A percentile compares a stretch with the other conserved stretches of the same genome.
phyloP scores from a whole-genome alignment of 2,888 invertebrate species.

The Acanthosepion esculentum region DNA sequence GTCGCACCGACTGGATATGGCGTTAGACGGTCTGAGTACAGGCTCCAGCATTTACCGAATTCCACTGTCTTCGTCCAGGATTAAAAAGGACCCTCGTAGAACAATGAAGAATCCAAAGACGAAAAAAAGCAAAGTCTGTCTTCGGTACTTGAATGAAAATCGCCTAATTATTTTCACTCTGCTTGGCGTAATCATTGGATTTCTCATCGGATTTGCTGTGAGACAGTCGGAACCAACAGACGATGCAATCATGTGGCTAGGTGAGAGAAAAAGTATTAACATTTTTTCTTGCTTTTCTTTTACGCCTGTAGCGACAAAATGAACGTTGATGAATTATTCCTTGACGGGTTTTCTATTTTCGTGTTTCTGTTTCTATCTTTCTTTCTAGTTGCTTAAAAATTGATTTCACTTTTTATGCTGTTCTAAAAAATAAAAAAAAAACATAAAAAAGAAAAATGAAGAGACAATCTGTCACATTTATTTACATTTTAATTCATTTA shows the following conservation, averaged over 20 bases:
- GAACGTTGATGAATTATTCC: no score
- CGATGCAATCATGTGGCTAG: constrained; percentile 56
- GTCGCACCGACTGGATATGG: no score
- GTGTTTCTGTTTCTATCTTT: no score
- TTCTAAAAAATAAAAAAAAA: no score
- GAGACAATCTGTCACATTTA: no score
- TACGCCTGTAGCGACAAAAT: no score
- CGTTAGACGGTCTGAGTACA: not conserved
- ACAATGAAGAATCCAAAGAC: not conserved
- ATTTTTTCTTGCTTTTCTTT: no score
- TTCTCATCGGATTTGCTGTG: constrained; percentile 54
- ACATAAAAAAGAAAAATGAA: no score
- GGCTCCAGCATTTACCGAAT: not conserved
- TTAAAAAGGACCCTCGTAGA: not conserved
- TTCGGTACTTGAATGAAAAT: not conserved
- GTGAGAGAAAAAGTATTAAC: constrained; percentile 49
- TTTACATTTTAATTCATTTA: no score
- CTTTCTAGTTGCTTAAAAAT: no score
- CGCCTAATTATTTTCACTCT: constrained; percentile 4
- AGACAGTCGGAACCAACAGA: constrained; percentile 50
- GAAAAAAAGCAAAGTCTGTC: not conserved
- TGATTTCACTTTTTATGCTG: no score
- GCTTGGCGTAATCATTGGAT: constrained; percentile 54
- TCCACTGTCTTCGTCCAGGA: not conserved
- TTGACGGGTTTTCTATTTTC: no score